Conservation (phyloP, 1,140 invertebrate species). For the Papilio helenus region DNA sequence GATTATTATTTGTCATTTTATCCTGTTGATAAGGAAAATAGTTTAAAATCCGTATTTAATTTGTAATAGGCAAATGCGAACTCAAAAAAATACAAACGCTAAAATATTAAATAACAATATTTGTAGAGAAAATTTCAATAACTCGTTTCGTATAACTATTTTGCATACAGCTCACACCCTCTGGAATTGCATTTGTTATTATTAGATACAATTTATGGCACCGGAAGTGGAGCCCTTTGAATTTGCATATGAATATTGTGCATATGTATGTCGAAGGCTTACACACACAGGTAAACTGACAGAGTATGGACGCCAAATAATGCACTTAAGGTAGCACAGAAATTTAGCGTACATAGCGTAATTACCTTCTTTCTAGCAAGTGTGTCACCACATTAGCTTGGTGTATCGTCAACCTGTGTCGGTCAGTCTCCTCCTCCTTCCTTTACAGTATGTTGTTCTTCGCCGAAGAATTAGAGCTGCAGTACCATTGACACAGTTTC, state of each 20-base stretch:
- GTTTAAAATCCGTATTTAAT: too few species aligned
- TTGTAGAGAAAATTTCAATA: not conserved
- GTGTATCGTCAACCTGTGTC: too few species aligned
- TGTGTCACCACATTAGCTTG: too few species aligned
- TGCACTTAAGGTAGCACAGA: too few species aligned
- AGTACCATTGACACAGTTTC: too few species aligned
- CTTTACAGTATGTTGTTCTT: too few species aligned
- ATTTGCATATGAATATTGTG: conserved; percentile 29
- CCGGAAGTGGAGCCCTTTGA: conserved; percentile 36
- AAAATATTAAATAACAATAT: conserved; percentile 16
- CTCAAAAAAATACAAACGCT: not conserved
- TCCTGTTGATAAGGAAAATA: too few species aligned
- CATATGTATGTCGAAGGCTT: not conserved
- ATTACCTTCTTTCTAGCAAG: too few species aligned
- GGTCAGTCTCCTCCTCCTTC: too few species aligned
- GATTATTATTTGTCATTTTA: too few species aligned
- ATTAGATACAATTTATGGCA: conserved; percentile 28
- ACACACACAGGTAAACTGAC: not conserved
- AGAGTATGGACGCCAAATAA: not conserved
- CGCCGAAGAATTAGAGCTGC: too few species aligned
- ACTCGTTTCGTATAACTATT: conserved; percentile 26
- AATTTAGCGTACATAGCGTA: too few species aligned
- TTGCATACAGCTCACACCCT: conserved; percentile 39
- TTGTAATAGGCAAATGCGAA: not conserved
- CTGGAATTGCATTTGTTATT: conserved; percentile 25